Base-by-base conservation (phyloP, 2,113 vertebrate genomes). In the Chlorodrepanis virens region DNA sequence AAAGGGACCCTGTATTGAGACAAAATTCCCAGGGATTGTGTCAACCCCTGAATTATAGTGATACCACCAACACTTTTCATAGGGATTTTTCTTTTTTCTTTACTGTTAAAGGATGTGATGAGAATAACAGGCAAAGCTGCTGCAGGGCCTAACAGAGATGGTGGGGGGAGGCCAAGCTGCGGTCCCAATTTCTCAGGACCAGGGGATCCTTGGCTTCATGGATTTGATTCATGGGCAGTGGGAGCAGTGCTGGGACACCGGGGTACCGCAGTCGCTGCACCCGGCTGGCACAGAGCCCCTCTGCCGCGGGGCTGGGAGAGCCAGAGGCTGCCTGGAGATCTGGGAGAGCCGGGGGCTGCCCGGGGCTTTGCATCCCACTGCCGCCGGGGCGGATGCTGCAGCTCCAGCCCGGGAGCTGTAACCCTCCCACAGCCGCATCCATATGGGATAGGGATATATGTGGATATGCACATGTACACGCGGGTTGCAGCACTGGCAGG, bases 1-100 rank as follows among this genome's bases (percentile, higher is more conserved):
- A 42, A 29, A 27, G 35, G 45, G 13, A 70, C 27, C 14, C 0
- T 0, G 0, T 0, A 0, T 1, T 2, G 7, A 49, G 28, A 25
- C 0, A 1, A 72, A 90, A 89, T 83, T 37, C 57, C 4, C 27
- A 23, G 1, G 10, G 42, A 33, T 40, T 67, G 10, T 56, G 42
- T 40, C 72, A 89, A 8, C 1, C 10, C 14, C 50, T 14, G 52
- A 65, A 21, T 67, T 29, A 31, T 0, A 45, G 42, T 15, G 27
- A 37, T 49, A n/a, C 24, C 35, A 39, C 37, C 52, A 57, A 25
- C 14, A 5, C 9, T 69, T 64, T 61, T 50, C 11, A 37, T 31
- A 21, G 8, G 0, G 2, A 6, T 74, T 70, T 78, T 29, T 17
- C 33, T 19, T 60, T 33, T 40, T 71, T 37, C 22, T 42, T 15